Conservation (phyloP, 2,797 vertebrate species). For the Spinus pinus region DNA sequence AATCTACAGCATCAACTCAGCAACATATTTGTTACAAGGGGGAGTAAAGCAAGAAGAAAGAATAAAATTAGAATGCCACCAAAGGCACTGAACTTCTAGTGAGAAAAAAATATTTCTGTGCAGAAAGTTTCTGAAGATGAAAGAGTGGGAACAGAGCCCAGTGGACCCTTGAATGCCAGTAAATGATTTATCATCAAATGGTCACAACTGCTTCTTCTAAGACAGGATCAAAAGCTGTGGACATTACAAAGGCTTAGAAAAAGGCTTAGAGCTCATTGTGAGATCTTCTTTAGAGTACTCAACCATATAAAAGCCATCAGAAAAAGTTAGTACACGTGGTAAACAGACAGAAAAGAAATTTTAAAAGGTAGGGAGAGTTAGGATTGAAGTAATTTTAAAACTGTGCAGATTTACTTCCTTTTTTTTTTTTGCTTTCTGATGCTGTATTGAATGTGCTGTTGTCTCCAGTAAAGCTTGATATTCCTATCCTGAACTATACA, state of each 20-base stretch:
- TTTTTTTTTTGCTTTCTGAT: background rate
- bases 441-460: background rate
- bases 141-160: slow-evolving; percentile 56
- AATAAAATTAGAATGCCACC: background rate
- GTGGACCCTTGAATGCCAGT: background rate
- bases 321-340: background rate
- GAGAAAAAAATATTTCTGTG: slow-evolving; percentile 61
- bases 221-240: background rate
- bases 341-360: background rate
- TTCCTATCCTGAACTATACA: background rate
- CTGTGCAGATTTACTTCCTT: background rate
- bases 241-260: background rate
- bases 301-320: background rate
- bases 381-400: background rate
- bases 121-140: slow-evolving; percentile 59
- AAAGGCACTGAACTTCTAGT: slow-evolving; percentile 9
- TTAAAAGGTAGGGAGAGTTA: background rate
- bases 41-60: background rate
- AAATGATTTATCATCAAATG: slow-evolving; percentile 20
- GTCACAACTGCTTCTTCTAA: background rate
- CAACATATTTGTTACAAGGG: slow-evolving; percentile 10
- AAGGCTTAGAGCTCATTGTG: background rate
- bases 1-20: slow-evolving; percentile 47
- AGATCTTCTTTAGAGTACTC: background rate
- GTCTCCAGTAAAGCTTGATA: background rate